Conservation (phyloP, 2,888 invertebrate species). For the Serripes groenlandicus region DNA sequence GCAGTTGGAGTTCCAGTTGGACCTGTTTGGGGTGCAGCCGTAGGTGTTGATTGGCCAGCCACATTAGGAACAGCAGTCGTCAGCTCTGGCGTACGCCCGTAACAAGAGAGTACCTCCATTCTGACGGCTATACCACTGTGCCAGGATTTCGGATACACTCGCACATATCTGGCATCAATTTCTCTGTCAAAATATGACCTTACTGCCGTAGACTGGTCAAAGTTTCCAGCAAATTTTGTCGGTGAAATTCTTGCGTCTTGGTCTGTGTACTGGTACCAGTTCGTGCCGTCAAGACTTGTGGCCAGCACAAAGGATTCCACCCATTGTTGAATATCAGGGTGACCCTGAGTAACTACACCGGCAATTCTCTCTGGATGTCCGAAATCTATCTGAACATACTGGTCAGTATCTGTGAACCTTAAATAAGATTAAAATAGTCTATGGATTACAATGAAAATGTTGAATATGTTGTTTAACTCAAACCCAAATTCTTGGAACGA, state of each 20-base stretch:
- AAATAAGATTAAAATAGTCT: too few species aligned
- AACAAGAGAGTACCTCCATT: conserved; percentile 77
- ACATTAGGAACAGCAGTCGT: conserved; percentile 33
- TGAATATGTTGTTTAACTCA: too few species aligned
- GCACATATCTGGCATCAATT: conserved; percentile 72
- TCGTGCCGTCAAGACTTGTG: conserved; percentile 73
- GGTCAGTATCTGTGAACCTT: conserved; percentile 67
- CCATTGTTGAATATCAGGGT: conserved; percentile 70
- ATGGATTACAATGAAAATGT: too few species aligned
- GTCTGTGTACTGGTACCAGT: conserved; percentile 67
- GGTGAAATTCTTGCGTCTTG: conserved; percentile 57
- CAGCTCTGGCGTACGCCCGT: conserved; percentile 30
- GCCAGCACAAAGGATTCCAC: conserved; percentile 71
- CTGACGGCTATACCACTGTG: conserved; percentile 73
- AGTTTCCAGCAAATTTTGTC: conserved; percentile 71
- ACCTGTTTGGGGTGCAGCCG: conserved; percentile 33
- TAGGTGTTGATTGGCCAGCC: conserved; percentile 40
- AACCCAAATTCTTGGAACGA: too few species aligned
- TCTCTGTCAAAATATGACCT: conserved; percentile 71
- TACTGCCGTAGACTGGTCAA: conserved; percentile 68
- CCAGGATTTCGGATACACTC: conserved; percentile 77
- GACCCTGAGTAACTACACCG: conserved; percentile 73
- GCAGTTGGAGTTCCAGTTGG: conserved; percentile 51
- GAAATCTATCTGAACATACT: conserved; percentile 75
- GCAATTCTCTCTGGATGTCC: conserved; percentile 67